phyloP scores from a whole-genome alignment of 2,113 vertebrate genomes.

The Siphamia tubifer region DNA sequence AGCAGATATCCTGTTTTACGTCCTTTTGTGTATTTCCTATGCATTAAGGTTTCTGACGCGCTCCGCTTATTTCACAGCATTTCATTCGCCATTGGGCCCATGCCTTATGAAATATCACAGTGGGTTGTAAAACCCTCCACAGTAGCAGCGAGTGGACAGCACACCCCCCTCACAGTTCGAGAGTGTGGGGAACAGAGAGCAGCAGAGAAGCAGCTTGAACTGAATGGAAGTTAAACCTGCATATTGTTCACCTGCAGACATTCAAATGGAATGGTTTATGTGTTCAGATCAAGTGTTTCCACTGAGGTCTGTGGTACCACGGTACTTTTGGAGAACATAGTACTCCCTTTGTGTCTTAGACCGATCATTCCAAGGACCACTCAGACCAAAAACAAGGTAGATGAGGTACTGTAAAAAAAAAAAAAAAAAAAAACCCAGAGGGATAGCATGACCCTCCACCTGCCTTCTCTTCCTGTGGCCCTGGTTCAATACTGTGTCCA shows the following conservation, averaged over 20 bases:
- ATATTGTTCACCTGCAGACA: slow-evolving; percentile 6
- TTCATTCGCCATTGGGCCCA: background rate
- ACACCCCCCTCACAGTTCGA: slow-evolving; percentile 13
- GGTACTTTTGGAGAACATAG: background rate
- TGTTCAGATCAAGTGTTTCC: background rate
- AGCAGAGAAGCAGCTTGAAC: slow-evolving; percentile 21
- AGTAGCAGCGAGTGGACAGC: slow-evolving; percentile 28
- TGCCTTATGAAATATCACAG: slow-evolving; percentile 28
- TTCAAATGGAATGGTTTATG: background rate
- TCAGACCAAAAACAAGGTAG: slow-evolving; percentile 3
- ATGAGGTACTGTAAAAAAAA: background rate
- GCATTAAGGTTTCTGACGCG: too few species aligned
- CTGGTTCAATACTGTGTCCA: background rate
- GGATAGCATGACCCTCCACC: background rate
- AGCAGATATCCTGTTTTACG: background rate
- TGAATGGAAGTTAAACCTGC: slow-evolving; percentile 11
- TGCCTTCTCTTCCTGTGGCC: background rate
- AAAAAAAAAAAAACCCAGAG: background rate
- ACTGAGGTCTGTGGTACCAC: background rate
- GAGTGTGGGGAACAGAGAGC: slow-evolving; percentile 18
- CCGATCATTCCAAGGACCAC: slow-evolving; percentile 20
- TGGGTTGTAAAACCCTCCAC: slow-evolving; percentile 11
- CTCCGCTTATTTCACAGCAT: background rate
- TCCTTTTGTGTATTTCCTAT: background rate
- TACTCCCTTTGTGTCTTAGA: background rate